A percentile compares a stretch with the other conserved stretches of the same genome.
Conservation (phyloP, 2,888 invertebrate species). For the Asteroscopus sphinx region DNA sequence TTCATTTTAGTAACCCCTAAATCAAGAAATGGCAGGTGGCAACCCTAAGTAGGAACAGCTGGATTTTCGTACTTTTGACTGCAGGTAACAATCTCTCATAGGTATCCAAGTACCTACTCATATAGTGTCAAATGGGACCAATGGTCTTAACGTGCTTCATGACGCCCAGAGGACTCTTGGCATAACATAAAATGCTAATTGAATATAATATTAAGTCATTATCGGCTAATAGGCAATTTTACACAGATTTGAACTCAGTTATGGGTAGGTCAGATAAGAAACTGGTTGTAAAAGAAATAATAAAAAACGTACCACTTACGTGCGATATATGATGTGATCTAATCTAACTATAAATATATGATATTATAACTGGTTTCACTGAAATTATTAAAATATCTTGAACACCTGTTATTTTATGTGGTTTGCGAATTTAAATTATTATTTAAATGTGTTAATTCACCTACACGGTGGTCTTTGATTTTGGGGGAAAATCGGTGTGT, state of each 20-base stretch:
- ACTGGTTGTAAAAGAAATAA: conserved; percentile 19
- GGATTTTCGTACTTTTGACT: too few relatives aligned
- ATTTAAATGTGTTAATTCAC: conserved; percentile 14
- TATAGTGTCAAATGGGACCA: too few relatives aligned
- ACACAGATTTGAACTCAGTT: conserved; percentile 10
- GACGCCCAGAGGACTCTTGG: neutral
- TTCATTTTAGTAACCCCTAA: too few relatives aligned
- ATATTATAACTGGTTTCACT: conserved; percentile 24
- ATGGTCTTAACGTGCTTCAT: too few relatives aligned
- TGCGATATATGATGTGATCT: conserved; percentile 2
- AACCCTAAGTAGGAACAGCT: too few relatives aligned
- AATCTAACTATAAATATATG: conserved; percentile 23
- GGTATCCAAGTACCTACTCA: too few relatives aligned
- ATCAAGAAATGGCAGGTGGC: too few relatives aligned
- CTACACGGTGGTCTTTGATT: conserved; percentile 4
- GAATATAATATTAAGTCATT: conserved; percentile 27
- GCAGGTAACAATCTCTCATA: too few relatives aligned
- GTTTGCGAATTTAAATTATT: conserved; percentile 3
- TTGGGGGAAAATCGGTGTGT: too few relatives aligned
- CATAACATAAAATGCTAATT: conserved; percentile 1
- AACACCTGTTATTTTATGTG: conserved; percentile 34
- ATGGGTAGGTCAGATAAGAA: conserved; percentile 20
- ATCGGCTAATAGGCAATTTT: conserved; percentile 13
- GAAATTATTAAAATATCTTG: conserved; percentile 20
- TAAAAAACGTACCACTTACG: neutral